Evolutionary conservation across 2,113 vertebrate species (phyloP), one percentile per base, ranked within the genome.

Genomic region (Anhinga anhinga): DNA sequence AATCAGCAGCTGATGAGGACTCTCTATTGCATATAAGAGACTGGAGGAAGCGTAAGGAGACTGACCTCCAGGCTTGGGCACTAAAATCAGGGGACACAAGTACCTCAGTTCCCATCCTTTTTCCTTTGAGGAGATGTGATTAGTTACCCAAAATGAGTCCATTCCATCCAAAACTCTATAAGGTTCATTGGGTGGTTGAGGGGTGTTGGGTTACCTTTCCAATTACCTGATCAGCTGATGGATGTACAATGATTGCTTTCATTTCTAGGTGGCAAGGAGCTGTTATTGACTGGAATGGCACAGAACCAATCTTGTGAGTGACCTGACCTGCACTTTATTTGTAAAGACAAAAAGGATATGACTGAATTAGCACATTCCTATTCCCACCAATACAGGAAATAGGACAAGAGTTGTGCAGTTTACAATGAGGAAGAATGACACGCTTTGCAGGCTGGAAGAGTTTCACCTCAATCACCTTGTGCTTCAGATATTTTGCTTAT

Each of bases 261-360:
- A 34, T 90, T 92, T 74, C 30, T 83, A 99, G 99, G 95, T 99
- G 99, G 99, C 98, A 98, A 83, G 98, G 99, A 74, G 99, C 99
- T 7, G 94, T 83, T 9, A 98, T 99, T 52, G 96, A 97, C 94
- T 99, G 99, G 99, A 99, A 99, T 5, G 98, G 99, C 90, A 99
- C 99, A 2, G 99, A 99, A 27, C 99, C 99, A 11, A 99, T 99
- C 96, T 98, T 99, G 95, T 99, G 98, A 99, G 72, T 29, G 67
- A 29, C 23, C 49, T 56, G 95, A 81, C 49, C 96, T 52, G 63
- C 55, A 18, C 88, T 91, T 53, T 34, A 26, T 72, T 93, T 91
- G 93, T 65, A 90, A 85, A 76, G 74, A 66, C 6, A 82, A 34
- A 74, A 58, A 91, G 96, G 94, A 97, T 95, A 93, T 32, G 62